These are phyloP conservation scores for Leptura quadrifasciata DNA, from an alignment of 2,888 invertebrate genomes.

Conservation along the genomic window DNA sequence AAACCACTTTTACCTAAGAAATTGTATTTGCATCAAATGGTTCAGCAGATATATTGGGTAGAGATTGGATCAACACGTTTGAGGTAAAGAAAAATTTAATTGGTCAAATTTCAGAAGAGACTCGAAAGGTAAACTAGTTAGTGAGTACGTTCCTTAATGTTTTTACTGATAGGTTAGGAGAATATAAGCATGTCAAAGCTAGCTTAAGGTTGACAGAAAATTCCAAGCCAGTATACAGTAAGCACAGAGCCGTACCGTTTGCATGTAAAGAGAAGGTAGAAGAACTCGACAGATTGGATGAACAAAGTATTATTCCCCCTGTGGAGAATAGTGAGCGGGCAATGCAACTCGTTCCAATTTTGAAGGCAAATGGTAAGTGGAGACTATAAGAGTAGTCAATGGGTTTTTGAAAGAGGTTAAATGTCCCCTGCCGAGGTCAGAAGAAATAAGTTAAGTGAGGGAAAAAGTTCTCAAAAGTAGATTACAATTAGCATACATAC, in stretches of 20 bases:
- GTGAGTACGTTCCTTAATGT: constrained; percentile 7
- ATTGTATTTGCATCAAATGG: constrained; percentile 29
- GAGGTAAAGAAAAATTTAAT: constrained; percentile 15
- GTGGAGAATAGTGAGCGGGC: constrained; percentile 51
- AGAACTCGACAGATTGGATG: constrained; percentile 53
- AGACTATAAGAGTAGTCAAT: constrained; percentile 57
- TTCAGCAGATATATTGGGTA: constrained; percentile 26
- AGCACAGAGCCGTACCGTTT: constrained; percentile 60
- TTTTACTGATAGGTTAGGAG: constrained; percentile 3
- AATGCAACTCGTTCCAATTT: constrained; percentile 56
- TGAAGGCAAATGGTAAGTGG: constrained; percentile 54
- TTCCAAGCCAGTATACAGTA: constrained; percentile 48
- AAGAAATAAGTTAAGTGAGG: constrained; percentile 58
- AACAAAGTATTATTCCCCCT: constrained; percentile 57
- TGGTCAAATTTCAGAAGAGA: neutral
- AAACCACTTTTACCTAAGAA: no score
- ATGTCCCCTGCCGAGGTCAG: constrained; percentile 58
- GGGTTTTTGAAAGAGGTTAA: constrained; percentile 50
- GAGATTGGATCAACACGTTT: constrained; percentile 22
- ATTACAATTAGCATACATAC: constrained; percentile 63
- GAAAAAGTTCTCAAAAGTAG: constrained; percentile 57
- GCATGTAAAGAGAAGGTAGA: constrained; percentile 59
- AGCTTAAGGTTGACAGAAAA: constrained; percentile 4
- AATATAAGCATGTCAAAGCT: constrained; percentile 13
- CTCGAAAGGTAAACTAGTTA: neutral